phyloP scores from a whole-genome alignment of 2,888 invertebrate species.

The Petrophora chlorosata region DNA sequence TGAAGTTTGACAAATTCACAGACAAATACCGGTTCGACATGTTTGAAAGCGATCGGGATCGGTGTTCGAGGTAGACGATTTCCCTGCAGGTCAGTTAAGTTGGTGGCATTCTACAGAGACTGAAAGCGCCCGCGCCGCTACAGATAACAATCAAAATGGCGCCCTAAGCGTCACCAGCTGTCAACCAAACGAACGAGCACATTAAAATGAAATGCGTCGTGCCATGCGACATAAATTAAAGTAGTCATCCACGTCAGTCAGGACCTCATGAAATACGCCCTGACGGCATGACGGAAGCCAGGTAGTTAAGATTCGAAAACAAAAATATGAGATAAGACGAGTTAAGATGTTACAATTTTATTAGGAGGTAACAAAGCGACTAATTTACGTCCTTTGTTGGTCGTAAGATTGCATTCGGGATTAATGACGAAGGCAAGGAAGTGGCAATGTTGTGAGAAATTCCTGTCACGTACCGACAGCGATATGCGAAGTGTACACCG shows the following conservation, averaged over 20 bases:
- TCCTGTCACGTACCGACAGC: no score
- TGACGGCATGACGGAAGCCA: constrained; percentile 81
- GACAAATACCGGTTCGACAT: no score
- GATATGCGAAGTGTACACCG: no score
- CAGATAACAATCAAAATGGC: constrained; percentile 78
- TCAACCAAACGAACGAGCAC: constrained; percentile 74
- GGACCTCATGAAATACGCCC: constrained; percentile 64
- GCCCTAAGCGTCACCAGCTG: constrained; percentile 75
- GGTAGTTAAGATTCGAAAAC: constrained; percentile 80
- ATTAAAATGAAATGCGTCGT: constrained; percentile 74
- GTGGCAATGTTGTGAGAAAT: neutral
- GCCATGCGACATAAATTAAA: constrained; percentile 80
- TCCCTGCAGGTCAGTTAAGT: no score
- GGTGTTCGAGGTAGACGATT: no score
- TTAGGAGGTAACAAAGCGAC: constrained; percentile 75
- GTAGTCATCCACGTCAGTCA: constrained; percentile 78
- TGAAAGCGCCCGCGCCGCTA: constrained; percentile 56
- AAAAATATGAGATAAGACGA: constrained; percentile 78
- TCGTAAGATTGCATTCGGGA: constrained; percentile 46
- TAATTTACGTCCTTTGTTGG: constrained; percentile 72
- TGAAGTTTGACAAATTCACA: no score
- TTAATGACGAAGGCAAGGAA: constrained; percentile 31
- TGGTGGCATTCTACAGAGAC: constrained; percentile 50
- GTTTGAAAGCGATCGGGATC: no score
- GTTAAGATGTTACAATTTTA: constrained; percentile 81